These are phyloP conservation scores for Corythornis cristatus DNA, from an alignment of 2,113 vertebrate species.

Conservation along the genomic window DNA sequence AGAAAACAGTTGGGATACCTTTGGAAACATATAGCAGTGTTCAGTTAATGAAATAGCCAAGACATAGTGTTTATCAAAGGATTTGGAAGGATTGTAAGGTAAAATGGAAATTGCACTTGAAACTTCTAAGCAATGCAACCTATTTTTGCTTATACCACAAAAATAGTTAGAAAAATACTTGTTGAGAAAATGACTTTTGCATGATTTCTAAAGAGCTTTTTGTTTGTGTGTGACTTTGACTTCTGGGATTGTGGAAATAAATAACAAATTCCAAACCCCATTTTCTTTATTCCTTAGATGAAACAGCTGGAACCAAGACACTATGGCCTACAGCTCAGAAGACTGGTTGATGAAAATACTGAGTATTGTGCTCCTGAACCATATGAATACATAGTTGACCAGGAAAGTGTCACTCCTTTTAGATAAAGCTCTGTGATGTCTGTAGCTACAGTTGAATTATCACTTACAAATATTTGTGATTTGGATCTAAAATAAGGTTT, in stretches of 20 bases:
- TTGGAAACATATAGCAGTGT: not conserved
- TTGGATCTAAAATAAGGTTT: not conserved
- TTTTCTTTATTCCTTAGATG: constrained; percentile 74
- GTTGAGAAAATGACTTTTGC: not conserved
- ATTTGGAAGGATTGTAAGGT: not conserved
- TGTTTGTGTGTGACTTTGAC: not conserved
- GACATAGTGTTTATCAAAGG: not conserved
- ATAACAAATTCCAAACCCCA: not conserved
- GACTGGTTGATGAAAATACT: constrained; percentile 63
- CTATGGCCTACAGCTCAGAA: constrained; percentile 82
- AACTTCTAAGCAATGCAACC: not conserved
- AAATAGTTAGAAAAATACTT: not conserved
- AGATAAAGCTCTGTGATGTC: not conserved
- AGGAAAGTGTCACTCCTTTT: constrained; percentile 74
- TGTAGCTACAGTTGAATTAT: not conserved
- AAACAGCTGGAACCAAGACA: constrained; percentile 84
- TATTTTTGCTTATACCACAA: not conserved
- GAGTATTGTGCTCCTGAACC: constrained; percentile 73
- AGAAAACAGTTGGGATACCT: not conserved
- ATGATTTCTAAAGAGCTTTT: not conserved
- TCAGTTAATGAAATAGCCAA: not conserved
- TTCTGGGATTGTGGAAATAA: not conserved
- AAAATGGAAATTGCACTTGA: not conserved
- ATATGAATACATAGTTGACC: constrained; percentile 77
- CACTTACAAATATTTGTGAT: not conserved